Percentiles rank a stretch among this genome's conserved stretches.
phyloP scores from a whole-genome alignment of 2,888 invertebrate genomes.

The Antitype chi region DNA sequence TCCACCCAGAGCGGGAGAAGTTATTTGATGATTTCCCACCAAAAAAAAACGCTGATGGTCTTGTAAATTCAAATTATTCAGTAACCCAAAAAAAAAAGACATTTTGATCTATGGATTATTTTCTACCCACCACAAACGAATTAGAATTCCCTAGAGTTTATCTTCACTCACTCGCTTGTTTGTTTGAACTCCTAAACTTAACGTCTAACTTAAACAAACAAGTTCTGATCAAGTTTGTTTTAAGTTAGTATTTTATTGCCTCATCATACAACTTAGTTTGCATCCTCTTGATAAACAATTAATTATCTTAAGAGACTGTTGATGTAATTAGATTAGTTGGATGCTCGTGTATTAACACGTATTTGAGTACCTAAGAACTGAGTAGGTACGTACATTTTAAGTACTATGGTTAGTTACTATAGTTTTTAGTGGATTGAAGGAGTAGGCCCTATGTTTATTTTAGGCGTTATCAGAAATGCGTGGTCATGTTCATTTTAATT shows the following conservation, averaged over 20 bases:
- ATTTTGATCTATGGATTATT: neutral
- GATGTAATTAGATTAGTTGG: conserved; percentile 58
- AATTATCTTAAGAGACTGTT: conserved; percentile 56
- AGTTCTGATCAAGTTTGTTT: conserved; percentile 57
- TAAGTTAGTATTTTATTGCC: conserved; percentile 63
- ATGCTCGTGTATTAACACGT: conserved; percentile 21
- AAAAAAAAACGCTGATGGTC: too few relatives aligned
- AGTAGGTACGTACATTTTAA: neutral
- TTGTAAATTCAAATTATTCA: too few relatives aligned
- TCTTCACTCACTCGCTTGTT: conserved; percentile 60
- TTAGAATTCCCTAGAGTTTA: conserved; percentile 16
- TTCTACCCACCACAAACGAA: neutral
- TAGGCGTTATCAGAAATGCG: neutral
- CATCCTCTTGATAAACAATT: conserved; percentile 63
- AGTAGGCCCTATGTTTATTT: neutral
- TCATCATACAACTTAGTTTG: conserved; percentile 61
- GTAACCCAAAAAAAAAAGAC: too few relatives aligned
- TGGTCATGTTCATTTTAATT: too few relatives aligned
- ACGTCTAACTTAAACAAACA: conserved; percentile 45
- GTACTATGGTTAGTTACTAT: neutral
- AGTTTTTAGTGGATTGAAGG: neutral
- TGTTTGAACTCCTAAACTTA: conserved; percentile 57
- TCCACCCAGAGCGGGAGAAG: too few relatives aligned
- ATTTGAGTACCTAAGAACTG: conserved; percentile 1
- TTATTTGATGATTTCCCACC: too few relatives aligned